Percentiles rank a stretch among this genome's conserved stretches.
These are phyloP conservation scores for Xanthorhoe spadicearia DNA, from an alignment of 2,888 invertebrate species.

Conservation along the genomic window DNA sequence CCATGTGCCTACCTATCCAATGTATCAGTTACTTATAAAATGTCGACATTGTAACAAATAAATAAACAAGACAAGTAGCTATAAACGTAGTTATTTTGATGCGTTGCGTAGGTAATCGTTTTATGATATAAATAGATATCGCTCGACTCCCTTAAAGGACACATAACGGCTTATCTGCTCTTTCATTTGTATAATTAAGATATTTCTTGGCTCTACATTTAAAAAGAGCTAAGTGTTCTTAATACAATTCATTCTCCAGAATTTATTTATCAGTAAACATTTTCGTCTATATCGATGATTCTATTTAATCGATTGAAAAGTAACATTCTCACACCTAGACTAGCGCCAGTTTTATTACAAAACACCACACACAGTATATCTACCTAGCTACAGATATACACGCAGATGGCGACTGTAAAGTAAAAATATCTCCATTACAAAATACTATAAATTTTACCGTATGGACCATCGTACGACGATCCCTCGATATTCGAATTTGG, in stretches of 20 bases:
- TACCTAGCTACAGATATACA: neutral
- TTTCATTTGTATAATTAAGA: no score
- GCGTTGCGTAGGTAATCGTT: neutral
- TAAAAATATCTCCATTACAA: conserved; percentile 10
- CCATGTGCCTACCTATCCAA: neutral
- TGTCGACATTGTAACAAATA: neutral
- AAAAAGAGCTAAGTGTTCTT: no score
- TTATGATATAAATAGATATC: no score
- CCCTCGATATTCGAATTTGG: neutral
- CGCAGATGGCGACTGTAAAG: conserved; percentile 18
- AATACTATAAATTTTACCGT: neutral
- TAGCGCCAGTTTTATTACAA: neutral
- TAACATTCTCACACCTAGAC: neutral
- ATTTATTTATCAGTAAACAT: neutral
- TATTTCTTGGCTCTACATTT: no score
- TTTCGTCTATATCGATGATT: neutral
- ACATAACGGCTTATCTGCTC: no score
- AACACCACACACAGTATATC: neutral
- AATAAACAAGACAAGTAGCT: neutral
- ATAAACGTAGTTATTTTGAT: neutral
- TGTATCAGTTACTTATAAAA: neutral
- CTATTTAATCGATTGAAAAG: neutral
- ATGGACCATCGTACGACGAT: conserved; percentile 19
- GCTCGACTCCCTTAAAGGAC: no score
- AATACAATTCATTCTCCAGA: no score